Percentiles rank a stretch among this genome's conserved stretches.
phyloP scores from a whole-genome alignment of 2,888 invertebrate species.

The Protophormia terraenovae region DNA sequence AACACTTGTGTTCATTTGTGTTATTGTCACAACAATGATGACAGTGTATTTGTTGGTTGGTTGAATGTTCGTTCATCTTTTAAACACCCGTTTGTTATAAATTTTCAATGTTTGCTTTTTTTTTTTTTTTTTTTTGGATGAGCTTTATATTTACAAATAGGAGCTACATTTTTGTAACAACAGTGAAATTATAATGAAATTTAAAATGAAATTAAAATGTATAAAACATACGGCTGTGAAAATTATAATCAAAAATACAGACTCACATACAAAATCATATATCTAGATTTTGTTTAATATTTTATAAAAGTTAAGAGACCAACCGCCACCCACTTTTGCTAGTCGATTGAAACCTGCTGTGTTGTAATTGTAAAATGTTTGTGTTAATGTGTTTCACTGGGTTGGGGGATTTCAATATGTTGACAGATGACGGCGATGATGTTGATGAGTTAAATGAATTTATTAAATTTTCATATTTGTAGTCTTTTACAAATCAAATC shows the following conservation, averaged over 20 bases:
- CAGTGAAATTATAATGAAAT: conserved; percentile 57
- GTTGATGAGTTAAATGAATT: conserved; percentile 32
- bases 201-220: conserved; percentile 68
- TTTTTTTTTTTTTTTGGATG: not conserved
- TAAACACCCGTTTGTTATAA: conserved; percentile 25
- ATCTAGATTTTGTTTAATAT: no score
- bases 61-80: conserved; percentile 49
- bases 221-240: conserved; percentile 62
- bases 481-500: not conserved
- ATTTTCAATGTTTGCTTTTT: conserved; percentile 12
- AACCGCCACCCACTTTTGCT: not conserved
- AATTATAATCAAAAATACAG: not conserved
- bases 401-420: conserved; percentile 6
- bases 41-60: not conserved
- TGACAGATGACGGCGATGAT: conserved; percentile 44
- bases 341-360: conserved; percentile 23
- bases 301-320: not conserved
- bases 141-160: conserved; percentile 17
- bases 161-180: conserved; percentile 23
- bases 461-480: conserved; percentile 25
- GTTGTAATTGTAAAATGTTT: conserved; percentile 20
- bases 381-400: not conserved
- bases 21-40: not conserved
- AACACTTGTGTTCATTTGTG: conserved; percentile 37
- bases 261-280: not conserved